A percentile compares a stretch with the other conserved stretches of the same genome.
Evolutionary conservation across 2,888 invertebrate species (phyloP).

Genomic region (Tinea semifulvella): DNA sequence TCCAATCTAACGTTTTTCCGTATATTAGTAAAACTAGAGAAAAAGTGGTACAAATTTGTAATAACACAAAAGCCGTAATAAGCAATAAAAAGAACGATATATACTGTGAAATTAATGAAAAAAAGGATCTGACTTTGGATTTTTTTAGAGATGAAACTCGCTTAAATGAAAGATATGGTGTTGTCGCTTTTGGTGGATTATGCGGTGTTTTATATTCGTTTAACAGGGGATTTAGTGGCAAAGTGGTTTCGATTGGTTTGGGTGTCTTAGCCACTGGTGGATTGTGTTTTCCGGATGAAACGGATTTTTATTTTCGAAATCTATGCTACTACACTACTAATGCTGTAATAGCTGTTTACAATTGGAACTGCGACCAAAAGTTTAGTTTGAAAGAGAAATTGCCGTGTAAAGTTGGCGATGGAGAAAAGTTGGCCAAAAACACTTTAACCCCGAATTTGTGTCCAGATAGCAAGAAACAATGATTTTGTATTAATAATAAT

Average conservation of each 20-base stretch:
- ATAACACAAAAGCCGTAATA: constrained; percentile 20
- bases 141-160: constrained; percentile 34
- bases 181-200: constrained; percentile 25
- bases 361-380: constrained; percentile 24
- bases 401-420: constrained; percentile 28
- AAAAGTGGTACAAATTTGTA: constrained; percentile 16
- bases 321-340: constrained; percentile 25
- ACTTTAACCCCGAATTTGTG: neutral
- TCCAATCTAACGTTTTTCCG: constrained; percentile 33
- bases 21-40: constrained; percentile 27
- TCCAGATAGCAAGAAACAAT: neutral
- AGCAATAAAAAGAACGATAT: constrained; percentile 19
- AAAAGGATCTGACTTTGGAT: constrained; percentile 24
- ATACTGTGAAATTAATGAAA: constrained; percentile 15
- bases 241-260: constrained; percentile 26
- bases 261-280: constrained; percentile 33
- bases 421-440: too few species aligned
- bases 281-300: constrained; percentile 40
- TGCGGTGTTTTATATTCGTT: constrained; percentile 27
- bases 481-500: neutral
- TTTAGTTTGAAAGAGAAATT: constrained; percentile 27
- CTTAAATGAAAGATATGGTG: constrained; percentile 25
- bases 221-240: constrained; percentile 23
- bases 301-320: constrained; percentile 33
- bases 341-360: constrained; percentile 23